Evolutionary conservation across 2,888 invertebrate species (phyloP).

Genomic region (Arctia plantaginis): DNA sequence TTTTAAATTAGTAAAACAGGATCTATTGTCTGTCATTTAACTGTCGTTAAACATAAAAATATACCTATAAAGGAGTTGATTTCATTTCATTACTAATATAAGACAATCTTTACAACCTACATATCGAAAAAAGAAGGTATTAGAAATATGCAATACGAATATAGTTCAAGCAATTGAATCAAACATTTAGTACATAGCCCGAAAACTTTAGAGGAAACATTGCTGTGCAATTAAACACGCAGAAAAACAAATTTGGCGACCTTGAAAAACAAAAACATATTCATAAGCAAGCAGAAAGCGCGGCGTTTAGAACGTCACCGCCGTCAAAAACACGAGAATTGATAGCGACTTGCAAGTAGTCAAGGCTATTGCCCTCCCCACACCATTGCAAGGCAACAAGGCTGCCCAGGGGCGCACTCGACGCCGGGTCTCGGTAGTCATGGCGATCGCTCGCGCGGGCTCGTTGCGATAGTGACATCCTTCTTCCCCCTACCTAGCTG

Average conservation of each 20-base stretch:
- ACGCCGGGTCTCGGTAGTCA: constrained; percentile 71
- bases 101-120: neutral
- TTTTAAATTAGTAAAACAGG: no score
- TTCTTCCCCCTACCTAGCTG: constrained; percentile 50
- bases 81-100: neutral
- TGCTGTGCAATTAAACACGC: neutral
- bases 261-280: constrained; percentile 67
- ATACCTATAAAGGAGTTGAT: neutral
- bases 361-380: constrained; percentile 86
- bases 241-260: constrained; percentile 57
- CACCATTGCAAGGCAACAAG: constrained; percentile 78
- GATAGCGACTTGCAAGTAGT: constrained; percentile 68
- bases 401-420: constrained; percentile 85
- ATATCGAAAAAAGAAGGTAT: neutral
- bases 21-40: neutral
- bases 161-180: neutral
- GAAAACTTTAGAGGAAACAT: neutral
- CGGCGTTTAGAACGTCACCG: constrained; percentile 59
- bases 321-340: constrained; percentile 76
- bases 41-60: neutral
- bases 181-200: neutral
- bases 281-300: constrained; percentile 70
- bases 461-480: constrained; percentile 82
- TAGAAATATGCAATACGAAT: neutral
- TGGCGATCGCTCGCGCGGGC: constrained; percentile 77